phyloP scores from a whole-genome alignment of 37 sponge, comb jelly and placozoan genomes.

The Corticium candelabrum region DNA sequence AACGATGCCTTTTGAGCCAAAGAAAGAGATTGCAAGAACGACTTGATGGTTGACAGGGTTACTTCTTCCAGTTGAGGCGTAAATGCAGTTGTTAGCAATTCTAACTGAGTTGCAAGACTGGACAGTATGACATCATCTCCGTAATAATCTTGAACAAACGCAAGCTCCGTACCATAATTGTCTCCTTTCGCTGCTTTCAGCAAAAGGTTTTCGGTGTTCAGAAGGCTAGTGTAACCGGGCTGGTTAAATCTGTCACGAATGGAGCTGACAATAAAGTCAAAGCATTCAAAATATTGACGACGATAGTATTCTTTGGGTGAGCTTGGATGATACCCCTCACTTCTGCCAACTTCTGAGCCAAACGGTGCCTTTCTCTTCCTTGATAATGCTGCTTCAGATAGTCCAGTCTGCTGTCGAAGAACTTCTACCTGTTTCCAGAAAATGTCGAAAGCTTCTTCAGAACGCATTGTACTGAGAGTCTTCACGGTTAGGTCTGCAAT shows the following conservation, averaged over 20 bases:
- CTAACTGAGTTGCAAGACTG: background rate
- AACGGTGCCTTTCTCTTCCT: background rate
- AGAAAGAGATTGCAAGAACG: background rate
- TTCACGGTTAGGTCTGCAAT: slow-evolving; percentile 30
- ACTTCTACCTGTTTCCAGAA: slow-evolving; percentile 26
- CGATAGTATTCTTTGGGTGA: background rate
- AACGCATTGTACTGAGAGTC: too few species aligned
- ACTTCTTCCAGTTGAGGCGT: background rate
- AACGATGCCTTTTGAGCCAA: too few species aligned
- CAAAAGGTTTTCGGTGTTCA: background rate
- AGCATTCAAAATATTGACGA: background rate
- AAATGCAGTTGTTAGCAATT: too few species aligned
- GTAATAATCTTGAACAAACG: background rate
- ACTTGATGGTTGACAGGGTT: background rate
- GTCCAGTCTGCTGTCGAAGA: slow-evolving; percentile 11
- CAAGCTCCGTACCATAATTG: background rate
- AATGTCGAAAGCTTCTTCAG: slow-evolving; percentile 21
- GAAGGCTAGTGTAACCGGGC: background rate
- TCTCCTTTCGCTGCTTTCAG: background rate
- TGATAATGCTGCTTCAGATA: background rate
- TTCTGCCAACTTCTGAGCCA: background rate
- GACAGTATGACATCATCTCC: background rate
- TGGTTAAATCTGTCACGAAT: background rate
- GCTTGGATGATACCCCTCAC: background rate
- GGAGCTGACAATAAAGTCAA: background rate